These are phyloP conservation scores for Labeo rohita DNA, from an alignment of 2,113 vertebrate species.

Conservation along the genomic window DNA sequence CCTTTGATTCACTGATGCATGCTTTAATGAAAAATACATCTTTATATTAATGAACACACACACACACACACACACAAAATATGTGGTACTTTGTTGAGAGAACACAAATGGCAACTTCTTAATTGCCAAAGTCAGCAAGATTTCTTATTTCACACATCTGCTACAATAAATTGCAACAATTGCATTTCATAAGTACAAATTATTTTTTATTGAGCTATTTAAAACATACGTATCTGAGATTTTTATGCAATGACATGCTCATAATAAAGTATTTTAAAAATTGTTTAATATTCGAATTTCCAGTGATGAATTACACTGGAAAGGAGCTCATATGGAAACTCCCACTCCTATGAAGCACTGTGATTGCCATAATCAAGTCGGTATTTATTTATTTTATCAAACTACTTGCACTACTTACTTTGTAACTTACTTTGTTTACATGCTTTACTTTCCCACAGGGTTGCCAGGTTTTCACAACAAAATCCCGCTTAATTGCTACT, in stretches of 20 bases:
- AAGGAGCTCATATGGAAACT: neutral
- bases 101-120: neutral
- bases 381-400: neutral
- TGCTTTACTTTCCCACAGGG: too few relatives aligned
- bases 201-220: neutral
- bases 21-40: neutral
- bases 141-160: neutral
- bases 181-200: neutral
- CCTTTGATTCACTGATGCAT: neutral
- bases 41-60: neutral
- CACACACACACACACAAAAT: neutral
- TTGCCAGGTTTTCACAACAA: too few relatives aligned
- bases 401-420: neutral
- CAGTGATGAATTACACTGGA: neutral
- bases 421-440: too few relatives aligned
- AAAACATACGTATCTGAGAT: neutral
- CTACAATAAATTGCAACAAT: neutral
- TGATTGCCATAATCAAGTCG: neutral
- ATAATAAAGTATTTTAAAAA: neutral
- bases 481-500: too few relatives aligned
- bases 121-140: neutral
- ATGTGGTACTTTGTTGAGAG: neutral
- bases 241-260: neutral
- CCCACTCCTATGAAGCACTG: neutral
- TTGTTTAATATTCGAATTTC: neutral